phyloP scores from a whole-genome alignment of 2,797 vertebrate genomes.

The Anguilla megastoma region DNA sequence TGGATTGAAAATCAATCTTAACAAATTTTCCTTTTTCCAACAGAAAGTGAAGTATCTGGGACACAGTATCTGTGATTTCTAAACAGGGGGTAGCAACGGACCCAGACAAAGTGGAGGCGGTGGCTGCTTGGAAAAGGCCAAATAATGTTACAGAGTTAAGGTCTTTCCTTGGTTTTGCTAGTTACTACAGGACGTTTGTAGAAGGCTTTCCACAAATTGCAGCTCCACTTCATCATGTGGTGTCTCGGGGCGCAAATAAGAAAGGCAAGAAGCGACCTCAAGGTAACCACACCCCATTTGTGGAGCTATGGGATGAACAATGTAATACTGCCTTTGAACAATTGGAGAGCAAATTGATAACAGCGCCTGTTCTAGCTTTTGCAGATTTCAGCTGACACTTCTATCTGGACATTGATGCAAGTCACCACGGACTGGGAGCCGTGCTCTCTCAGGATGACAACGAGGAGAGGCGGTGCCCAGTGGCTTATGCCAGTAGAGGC shows the following conservation, averaged over 20 bases:
- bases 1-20: too few species aligned
- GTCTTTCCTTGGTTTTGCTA: conserved; percentile 7
- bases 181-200: conserved; percentile 20
- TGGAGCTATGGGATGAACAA: neutral
- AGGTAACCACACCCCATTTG: neutral
- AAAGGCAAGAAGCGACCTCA: neutral
- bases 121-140: too few species aligned
- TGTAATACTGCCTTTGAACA: neutral
- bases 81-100: too few species aligned
- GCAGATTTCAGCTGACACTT: neutral
- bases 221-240: neutral
- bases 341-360: neutral
- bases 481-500: conserved; percentile 8
- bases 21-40: too few species aligned
- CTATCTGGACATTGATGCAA: neutral
- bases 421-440: neutral
- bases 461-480: neutral
- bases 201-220: conserved; percentile 25
- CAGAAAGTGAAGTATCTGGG: too few species aligned
- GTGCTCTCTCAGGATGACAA: neutral
- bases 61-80: too few species aligned
- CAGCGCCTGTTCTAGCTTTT: conserved; percentile 2
- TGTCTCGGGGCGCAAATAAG: neutral
- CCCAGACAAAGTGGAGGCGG: too few species aligned
- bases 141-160: neutral